Percentiles rank a stretch among this genome's conserved stretches.
phyloP scores from a whole-genome alignment of 2,113 vertebrate genomes.

The Lepisosteus osseus region DNA sequence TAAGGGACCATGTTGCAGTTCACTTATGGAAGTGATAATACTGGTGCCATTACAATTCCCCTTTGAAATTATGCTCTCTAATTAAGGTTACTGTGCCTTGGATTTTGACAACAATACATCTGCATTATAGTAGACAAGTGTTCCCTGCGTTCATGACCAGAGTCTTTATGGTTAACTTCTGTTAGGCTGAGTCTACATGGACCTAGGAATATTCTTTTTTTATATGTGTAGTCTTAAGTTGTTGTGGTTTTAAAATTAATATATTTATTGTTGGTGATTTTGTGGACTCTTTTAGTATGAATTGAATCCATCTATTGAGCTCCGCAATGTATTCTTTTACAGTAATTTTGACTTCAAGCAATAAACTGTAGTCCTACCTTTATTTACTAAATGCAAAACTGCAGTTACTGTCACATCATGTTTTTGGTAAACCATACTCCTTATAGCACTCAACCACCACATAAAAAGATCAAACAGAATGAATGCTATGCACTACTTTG shows the following conservation, averaged over 20 bases:
- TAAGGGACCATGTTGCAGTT: slow-evolving; percentile 46
- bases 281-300: no score
- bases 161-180: slow-evolving; percentile 44
- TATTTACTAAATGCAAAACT: no score
- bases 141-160: slow-evolving; percentile 39
- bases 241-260: neutral
- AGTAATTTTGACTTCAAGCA: no score
- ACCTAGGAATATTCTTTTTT: slow-evolving; percentile 8
- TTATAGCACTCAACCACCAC: no score
- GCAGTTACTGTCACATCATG: no score
- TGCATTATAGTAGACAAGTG: slow-evolving; percentile 54
- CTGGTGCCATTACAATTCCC: slow-evolving; percentile 40
- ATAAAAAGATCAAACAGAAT: no score
- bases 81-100: slow-evolving; percentile 54
- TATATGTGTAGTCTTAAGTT: neutral
- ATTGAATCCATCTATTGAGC: no score
- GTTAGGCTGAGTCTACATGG: slow-evolving; percentile 48
- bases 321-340: no score
- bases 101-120: slow-evolving; percentile 47
- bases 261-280: no score
- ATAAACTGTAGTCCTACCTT: no score
- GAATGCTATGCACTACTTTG: no score
- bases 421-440: no score
- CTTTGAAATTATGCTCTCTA: slow-evolving; percentile 54
- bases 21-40: slow-evolving; percentile 53